Base-by-base conservation (phyloP, 2,113 vertebrate genomes). In the Fukomys damarensis region DNA sequence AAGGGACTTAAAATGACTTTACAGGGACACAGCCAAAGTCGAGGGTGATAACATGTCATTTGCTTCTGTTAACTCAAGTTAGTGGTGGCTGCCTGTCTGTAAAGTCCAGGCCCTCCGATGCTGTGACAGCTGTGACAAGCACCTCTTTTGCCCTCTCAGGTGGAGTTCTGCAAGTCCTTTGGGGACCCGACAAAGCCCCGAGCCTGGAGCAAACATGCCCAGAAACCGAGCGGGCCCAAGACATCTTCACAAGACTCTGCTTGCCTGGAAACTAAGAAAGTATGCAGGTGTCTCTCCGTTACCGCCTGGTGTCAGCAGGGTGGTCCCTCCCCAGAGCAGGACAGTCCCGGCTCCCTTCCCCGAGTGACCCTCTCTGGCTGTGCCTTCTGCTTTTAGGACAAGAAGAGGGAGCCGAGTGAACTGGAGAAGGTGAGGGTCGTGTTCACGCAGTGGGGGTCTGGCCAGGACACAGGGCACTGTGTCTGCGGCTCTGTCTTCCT, bases 161-260 rank as follows among this genome's bases (percentile, higher is more conserved):
- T 99, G 96, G 99, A 99, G 96, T 97, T 99, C 84, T 99, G 99
- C 97, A 99, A 99, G 95, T 98, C 99, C 0, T 99, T 99, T 96
- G 99, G 99, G 79, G 99, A 99, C 97, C 99, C 99, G 0, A 98
- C 98, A 2, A 99, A 99, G 93, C 98, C 99, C 41, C 99, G 98
- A 98, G 98, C 99, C 0, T 99, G 99, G 99, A 99, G 99, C 98
- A 99, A 99, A 91, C 99, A 99, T 91, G 98, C 99, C 8, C 99
- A 98, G 84, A 98, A 98, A 58, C 70, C 77, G 0, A 87, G 96
- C 20, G 91, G 97, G 32, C 0, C 91, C 0, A 59, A 97, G 91
- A 95, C 93, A 5, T 43, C 97, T 35, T 7, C 80, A 0, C 77
- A 92, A 20, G 97, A 74, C 14, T 17, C 95, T 7, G 12, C 68